phyloP scores from a whole-genome alignment of 2,113 vertebrate genomes.

The Lycaon pictus region DNA sequence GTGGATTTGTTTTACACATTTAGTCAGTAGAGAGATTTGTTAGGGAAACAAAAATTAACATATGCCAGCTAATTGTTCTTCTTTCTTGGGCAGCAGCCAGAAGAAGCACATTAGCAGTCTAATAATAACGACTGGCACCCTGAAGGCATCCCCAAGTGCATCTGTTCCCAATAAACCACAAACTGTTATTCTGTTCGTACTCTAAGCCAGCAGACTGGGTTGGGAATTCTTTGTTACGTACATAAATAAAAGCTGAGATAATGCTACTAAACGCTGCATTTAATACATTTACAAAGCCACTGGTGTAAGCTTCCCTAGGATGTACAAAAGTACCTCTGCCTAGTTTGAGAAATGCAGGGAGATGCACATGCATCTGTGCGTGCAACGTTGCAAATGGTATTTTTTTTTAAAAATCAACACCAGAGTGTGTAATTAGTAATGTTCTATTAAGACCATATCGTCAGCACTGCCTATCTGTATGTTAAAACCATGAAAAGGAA shows the following conservation, averaged over 20 bases:
- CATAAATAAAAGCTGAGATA: conserved; percentile 90
- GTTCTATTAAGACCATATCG: conserved; percentile 55
- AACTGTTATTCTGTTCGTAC: conserved; percentile 91
- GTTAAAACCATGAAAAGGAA: background rate
- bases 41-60: conserved; percentile 96
- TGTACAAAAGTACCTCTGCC: conserved; percentile 79
- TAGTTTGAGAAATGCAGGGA: conserved; percentile 78
- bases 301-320: conserved; percentile 85
- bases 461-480: background rate
- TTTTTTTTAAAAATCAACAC: background rate
- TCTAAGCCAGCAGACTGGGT: conserved; percentile 90
- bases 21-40: conserved; percentile 95
- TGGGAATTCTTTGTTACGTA: conserved; percentile 93
- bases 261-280: conserved; percentile 90
- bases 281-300: conserved; percentile 87
- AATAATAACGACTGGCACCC: conserved; percentile 94
- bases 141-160: conserved; percentile 93
- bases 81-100: conserved; percentile 94
- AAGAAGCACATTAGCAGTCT: conserved; percentile 92
- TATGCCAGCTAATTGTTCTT: conserved; percentile 96
- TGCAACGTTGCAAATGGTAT: background rate
- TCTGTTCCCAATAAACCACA: conserved; percentile 94
- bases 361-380: conserved; percentile 55
- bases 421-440: background rate
- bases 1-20: conserved; percentile 95